Evolutionary conservation across 1,140 invertebrate genomes (phyloP), one percentile per base, ranked within the genome.

Genomic region (Drosophila melanica): DNA sequence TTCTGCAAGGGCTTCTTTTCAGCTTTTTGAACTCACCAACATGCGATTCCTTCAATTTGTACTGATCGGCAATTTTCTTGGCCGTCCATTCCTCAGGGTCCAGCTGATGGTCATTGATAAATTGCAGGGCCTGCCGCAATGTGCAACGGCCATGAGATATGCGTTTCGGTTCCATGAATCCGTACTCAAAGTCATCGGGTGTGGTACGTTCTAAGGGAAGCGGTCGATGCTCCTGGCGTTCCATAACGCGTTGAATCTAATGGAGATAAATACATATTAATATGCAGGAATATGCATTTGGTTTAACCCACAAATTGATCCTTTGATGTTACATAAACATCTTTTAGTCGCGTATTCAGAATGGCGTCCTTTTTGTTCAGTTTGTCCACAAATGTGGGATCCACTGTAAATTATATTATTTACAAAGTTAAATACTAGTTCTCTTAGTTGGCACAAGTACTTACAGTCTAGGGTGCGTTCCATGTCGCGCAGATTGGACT

Each of bases 321-420:
- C 68, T 93, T 57, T 1, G 95, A 96, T 18, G 93, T 94, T 87
- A 96, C 94, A 94, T 94, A 96, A 92, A 96, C 94, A 82, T 94
- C 90, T 92, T 94, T 95, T 45, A 96, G 92, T 77, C 94, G 92
- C 18, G 93, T 90, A 75, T 96, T 93, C 6, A 96, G 91, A 48
- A 79, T 75, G 18, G 70, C 42, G 91, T 96, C 92, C 84, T 95
- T 96, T 75, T 90, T 93, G 27, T 93, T 91, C 16, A 94, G 91
- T 68, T 93, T 93, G 42, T 94, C 92, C 60, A 94, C 92, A 44
- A 94, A 93, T 71, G 94, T 81, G 4, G 95, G 95, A 70, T 95
- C 93, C 16, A 93, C 94, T 95, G 73, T 33, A 92, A 91, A 35
- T 62, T 7, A 50, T 20, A 77, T 39, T 41, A 44, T 11, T 51